Evolutionary conservation across 2,113 vertebrate genomes (phyloP).

Genomic region (Amazona vittata): DNA sequence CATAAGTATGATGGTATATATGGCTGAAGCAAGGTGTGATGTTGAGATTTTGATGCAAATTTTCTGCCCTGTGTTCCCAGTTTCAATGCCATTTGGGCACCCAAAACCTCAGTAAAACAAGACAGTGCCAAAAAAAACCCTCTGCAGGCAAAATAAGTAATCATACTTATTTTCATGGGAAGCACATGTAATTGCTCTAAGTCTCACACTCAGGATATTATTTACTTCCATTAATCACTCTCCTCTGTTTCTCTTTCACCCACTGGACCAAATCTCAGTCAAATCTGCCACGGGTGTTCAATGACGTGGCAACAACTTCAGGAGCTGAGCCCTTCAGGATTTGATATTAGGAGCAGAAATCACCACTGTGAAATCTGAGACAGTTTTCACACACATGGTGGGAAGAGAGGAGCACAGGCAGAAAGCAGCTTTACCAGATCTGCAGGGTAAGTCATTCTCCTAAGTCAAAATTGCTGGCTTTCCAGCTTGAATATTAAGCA

Average conservation of each 20-base stretch:
- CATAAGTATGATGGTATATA: background rate
- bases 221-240: background rate
- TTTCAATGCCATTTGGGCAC: background rate
- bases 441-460: background rate
- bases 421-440: background rate
- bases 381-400: background rate
- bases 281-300: background rate
- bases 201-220: background rate
- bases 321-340: background rate
- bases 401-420: background rate
- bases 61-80: background rate
- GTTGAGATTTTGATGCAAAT: background rate
- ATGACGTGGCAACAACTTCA: background rate
- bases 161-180: background rate
- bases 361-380: background rate
- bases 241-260: background rate
- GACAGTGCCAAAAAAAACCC: background rate
- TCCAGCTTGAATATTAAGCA: conserved; percentile 11
- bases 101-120: background rate
- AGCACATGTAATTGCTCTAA: background rate
- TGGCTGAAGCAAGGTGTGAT: background rate
- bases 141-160: background rate
- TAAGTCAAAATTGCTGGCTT: background rate
- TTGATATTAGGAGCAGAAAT: background rate
- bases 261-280: background rate